Conservation (phyloP, 1,140 invertebrate species). For the Microplitis mediator region DNA sequence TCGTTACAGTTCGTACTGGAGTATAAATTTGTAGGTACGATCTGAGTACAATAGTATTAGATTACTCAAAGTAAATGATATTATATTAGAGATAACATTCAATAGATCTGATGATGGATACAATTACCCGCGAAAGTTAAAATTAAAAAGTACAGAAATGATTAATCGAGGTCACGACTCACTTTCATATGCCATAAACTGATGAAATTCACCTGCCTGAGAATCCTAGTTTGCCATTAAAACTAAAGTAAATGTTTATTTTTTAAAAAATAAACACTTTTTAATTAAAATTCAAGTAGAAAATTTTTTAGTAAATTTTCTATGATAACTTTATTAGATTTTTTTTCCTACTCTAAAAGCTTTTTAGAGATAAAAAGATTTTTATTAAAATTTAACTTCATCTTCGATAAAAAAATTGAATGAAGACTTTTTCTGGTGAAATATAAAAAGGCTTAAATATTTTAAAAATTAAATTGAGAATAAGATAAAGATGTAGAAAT, state of each 20-base stretch:
- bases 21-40: neutral
- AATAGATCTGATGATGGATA: neutral
- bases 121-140: neutral
- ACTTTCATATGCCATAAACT: slow-evolving; percentile 14
- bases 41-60: neutral
- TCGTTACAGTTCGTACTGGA: neutral
- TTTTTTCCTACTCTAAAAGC: neutral
- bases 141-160: neutral
- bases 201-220: neutral
- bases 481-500: neutral
- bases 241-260: too few species aligned
- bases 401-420: too few species aligned
- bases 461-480: neutral
- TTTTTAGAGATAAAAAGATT: neutral
- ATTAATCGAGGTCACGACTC: slow-evolving; percentile 11
- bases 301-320: too few species aligned
- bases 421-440: too few species aligned
- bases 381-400: too few species aligned
- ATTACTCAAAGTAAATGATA: neutral
- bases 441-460: too few species aligned
- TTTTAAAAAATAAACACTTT: too few species aligned
- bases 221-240: neutral
- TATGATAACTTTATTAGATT: neutral
- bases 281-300: too few species aligned
- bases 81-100: neutral